Percentiles rank a stretch among this genome's conserved stretches.
phyloP scores from a whole-genome alignment of 2,113 vertebrate species.

The Regulus satrapa region DNA sequence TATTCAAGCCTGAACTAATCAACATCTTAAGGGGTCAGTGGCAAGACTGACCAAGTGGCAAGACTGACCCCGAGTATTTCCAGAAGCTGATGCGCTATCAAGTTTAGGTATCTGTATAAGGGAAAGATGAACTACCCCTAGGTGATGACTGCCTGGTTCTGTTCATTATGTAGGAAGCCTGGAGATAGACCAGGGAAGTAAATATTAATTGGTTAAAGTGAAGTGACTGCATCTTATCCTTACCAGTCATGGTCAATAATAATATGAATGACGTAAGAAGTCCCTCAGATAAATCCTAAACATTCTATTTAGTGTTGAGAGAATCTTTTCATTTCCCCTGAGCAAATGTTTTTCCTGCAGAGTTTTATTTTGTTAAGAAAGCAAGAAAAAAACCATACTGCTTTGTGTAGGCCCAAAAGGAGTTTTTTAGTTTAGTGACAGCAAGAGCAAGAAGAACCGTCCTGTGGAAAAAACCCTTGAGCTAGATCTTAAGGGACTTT shows the following conservation, averaged over 20 bases:
- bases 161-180: not conserved
- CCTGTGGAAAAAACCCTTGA: not conserved
- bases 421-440: not conserved
- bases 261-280: not conserved
- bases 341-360: not conserved
- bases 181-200: not conserved
- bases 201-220: not conserved
- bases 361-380: not conserved
- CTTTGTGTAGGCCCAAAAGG: not conserved
- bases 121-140: not conserved
- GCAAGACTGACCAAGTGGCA: not conserved
- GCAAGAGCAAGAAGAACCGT: not conserved
- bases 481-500: not conserved
- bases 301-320: not conserved
- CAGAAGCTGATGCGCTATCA: not conserved
- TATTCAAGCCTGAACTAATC: not conserved
- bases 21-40: not conserved
- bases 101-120: not conserved
- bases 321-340: not conserved
- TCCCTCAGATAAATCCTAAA: not conserved
- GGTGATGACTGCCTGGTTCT: not conserved
- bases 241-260: not conserved
- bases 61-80: not conserved
- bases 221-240: not conserved
- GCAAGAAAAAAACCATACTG: not conserved